phyloP scores from a whole-genome alignment of 2,113 vertebrate genomes.

The Macquaria australasica region DNA sequence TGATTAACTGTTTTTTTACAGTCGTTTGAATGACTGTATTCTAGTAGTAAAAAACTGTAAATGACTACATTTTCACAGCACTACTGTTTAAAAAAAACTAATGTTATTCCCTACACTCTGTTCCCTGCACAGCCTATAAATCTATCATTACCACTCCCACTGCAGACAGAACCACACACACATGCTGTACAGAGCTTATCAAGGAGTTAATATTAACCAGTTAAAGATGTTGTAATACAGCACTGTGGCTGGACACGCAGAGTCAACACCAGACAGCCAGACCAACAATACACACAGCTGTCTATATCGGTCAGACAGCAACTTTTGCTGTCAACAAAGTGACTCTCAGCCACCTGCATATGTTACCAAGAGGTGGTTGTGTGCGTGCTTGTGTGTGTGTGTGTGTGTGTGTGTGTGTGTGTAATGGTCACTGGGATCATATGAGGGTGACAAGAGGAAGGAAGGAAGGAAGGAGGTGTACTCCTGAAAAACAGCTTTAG shows the following conservation, averaged over 20 bases:
- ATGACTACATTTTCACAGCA: slow-evolving; percentile 7
- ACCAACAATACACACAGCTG: slow-evolving; percentile 4
- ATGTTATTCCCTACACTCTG: neutral
- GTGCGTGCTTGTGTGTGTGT: neutral
- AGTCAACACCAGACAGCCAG: slow-evolving; percentile 35
- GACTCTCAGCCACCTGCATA: neutral
- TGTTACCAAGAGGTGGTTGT: neutral
- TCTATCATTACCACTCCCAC: neutral
- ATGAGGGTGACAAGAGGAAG: neutral
- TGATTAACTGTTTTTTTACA: slow-evolving; percentile 26
- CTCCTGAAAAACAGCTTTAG: neutral
- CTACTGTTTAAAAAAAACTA: slow-evolving; percentile 1
- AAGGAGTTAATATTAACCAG: slow-evolving; percentile 73
- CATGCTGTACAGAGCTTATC: slow-evolving; percentile 23
- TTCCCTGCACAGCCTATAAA: slow-evolving; percentile 15
- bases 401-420: slow-evolving; percentile 5
- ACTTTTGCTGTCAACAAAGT: neutral
- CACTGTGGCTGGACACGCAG: neutral
- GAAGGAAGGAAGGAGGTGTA: neutral
- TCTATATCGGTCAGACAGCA: neutral
- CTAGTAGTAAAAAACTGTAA: neutral
- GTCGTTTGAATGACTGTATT: neutral
- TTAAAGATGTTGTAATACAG: slow-evolving; percentile 25
- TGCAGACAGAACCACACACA: neutral
- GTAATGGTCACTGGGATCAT: neutral